phyloP scores from a whole-genome alignment of 2,113 vertebrate species.

The Varanus komodoensis region DNA sequence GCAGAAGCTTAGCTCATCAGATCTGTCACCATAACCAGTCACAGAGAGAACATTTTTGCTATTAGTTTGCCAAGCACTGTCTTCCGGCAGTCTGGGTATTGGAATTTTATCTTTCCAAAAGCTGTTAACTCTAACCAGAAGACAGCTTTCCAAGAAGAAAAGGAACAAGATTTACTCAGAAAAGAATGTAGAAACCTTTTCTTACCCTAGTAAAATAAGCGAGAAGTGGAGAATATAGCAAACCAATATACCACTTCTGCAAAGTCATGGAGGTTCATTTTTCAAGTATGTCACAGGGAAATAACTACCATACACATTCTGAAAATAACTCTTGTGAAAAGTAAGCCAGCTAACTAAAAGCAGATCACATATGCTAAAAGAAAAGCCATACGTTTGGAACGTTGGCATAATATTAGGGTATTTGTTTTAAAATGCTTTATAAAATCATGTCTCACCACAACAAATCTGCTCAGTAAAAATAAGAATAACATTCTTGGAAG shows the following conservation, averaged over 20 bases:
- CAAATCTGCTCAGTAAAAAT: constrained; percentile 41
- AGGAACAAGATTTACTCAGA: neutral
- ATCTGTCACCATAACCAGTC: neutral
- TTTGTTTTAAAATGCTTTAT: constrained; percentile 18
- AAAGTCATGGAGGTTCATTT: neutral
- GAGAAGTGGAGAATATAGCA: neutral
- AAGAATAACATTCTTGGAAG: neutral
- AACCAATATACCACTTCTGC: neutral
- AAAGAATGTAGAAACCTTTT: neutral
- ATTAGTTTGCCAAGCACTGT: too few species aligned
- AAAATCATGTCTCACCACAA: constrained; percentile 1
- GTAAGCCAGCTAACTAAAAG: neutral
- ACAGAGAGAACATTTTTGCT: neutral
- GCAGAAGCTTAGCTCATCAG: neutral
- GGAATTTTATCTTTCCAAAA: neutral
- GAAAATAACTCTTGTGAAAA: neutral
- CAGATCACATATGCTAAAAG: neutral
- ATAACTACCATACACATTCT: neutral
- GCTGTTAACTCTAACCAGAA: neutral
- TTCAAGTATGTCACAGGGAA: neutral
- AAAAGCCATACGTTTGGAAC: neutral
- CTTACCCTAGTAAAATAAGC: neutral
- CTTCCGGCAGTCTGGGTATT: neutral
- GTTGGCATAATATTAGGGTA: neutral
- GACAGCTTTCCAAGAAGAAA: neutral